Evolutionary conservation across 2,888 invertebrate species (phyloP).

Genomic region (Trachelus troglodyta): DNA sequence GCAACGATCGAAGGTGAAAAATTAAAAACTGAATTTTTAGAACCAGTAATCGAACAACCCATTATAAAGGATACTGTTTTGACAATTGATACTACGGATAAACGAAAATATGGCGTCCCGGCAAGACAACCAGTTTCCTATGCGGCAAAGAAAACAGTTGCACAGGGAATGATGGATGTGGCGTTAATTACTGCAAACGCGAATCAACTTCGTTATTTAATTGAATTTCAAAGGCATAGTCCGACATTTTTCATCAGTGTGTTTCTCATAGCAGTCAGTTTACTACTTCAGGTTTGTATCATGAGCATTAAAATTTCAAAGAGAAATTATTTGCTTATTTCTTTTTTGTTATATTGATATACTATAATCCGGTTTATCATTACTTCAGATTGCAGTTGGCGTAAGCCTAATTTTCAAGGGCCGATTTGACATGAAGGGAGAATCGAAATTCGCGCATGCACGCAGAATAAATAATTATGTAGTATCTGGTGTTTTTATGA

Average conservation of each 20-base stretch:
- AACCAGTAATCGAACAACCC: slow-evolving; percentile 19
- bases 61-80: slow-evolving; percentile 27
- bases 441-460: slow-evolving; percentile 67
- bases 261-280: slow-evolving; percentile 70
- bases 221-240: slow-evolving; percentile 71
- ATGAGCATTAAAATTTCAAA: not conserved
- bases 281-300: slow-evolving; percentile 71
- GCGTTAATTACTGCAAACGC: slow-evolving; percentile 78
- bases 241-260: slow-evolving; percentile 72
- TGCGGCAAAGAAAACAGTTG: slow-evolving; percentile 72
- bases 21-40: not conserved
- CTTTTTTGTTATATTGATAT: not conserved
- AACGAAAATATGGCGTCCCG: slow-evolving; percentile 25
- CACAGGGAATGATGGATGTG: slow-evolving; percentile 79
- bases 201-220: slow-evolving; percentile 75
- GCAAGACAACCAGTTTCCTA: slow-evolving; percentile 59
- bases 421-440: slow-evolving; percentile 68
- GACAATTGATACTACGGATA: slow-evolving; percentile 45
- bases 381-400: slow-evolving; percentile 69
- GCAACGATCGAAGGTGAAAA: too few species aligned
- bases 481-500: slow-evolving; percentile 74
- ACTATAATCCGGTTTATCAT: not conserved
- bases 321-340: not conserved
- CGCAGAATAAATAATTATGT: slow-evolving; percentile 73
- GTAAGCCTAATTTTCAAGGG: slow-evolving; percentile 74